phyloP scores from a whole-genome alignment of 1,140 invertebrate species.

The Holotrichia oblita region DNA sequence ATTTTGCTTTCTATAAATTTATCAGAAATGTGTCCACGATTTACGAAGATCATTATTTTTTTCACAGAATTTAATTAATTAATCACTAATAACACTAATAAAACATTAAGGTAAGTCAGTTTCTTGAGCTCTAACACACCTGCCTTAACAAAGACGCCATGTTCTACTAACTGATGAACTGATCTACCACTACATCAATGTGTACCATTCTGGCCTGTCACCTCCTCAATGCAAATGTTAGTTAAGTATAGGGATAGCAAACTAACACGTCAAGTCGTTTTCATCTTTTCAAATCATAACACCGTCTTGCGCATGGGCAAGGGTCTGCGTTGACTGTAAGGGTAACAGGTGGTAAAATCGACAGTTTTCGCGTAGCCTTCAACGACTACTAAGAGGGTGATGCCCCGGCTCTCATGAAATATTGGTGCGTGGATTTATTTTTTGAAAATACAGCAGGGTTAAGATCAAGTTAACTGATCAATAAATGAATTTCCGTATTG shows the following conservation, averaged over 20 bases:
- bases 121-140: too few species aligned
- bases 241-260: constrained; percentile 82
- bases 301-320: constrained; percentile 85
- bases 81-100: constrained; percentile 78
- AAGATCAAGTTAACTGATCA: too few species aligned
- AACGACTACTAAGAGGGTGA: constrained; percentile 74
- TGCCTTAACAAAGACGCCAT: too few species aligned
- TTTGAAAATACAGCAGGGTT: constrained; percentile 79
- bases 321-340: constrained; percentile 80
- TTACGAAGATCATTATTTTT: constrained; percentile 89
- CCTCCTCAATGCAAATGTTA: constrained; percentile 81
- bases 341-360: constrained; percentile 75
- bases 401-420: constrained; percentile 81
- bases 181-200: constrained; percentile 77
- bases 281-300: constrained; percentile 72
- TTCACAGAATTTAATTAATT: constrained; percentile 86
- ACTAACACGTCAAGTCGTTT: constrained; percentile 80
- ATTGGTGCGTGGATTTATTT: constrained; percentile 84
- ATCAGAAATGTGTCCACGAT: constrained; percentile 72
- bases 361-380: constrained; percentile 78
- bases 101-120: constrained; percentile 66
- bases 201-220: constrained; percentile 82
- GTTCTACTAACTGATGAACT: too few species aligned
- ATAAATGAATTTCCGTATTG: too few species aligned
- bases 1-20: constrained; percentile 67